Conservation (phyloP, 2,797 vertebrate species). For the Percopsis omiscomaycus region DNA sequence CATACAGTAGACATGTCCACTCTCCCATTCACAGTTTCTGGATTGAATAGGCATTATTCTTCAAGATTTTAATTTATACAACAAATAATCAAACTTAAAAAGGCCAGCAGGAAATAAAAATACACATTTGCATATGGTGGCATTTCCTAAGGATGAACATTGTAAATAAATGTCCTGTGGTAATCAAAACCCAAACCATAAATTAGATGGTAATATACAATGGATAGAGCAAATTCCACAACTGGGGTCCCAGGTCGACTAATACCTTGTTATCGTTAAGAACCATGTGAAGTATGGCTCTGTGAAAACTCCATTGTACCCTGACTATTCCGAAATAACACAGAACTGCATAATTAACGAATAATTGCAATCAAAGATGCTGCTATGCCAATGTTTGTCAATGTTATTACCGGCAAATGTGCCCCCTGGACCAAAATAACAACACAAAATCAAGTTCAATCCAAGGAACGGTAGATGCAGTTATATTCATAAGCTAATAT, state of each 20-base stretch:
- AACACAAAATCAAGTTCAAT: slow-evolving; percentile 22
- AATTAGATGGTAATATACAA: slow-evolving; percentile 73
- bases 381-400: slow-evolving; percentile 43
- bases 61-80: slow-evolving; percentile 71
- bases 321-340: slow-evolving; percentile 58
- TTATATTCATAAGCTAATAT: slow-evolving; percentile 35
- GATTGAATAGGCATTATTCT: slow-evolving; percentile 79
- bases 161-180: slow-evolving; percentile 45
- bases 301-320: slow-evolving; percentile 58
- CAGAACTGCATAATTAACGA: slow-evolving; percentile 38
- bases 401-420: slow-evolving; percentile 30
- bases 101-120: slow-evolving; percentile 67
- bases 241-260: slow-evolving; percentile 51
- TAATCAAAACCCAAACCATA: slow-evolving; percentile 54
- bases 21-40: slow-evolving; percentile 80
- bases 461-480: slow-evolving; percentile 27
- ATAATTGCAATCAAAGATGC: slow-evolving; percentile 43
- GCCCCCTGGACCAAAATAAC: slow-evolving; percentile 34
- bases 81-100: slow-evolving; percentile 72
- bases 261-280: slow-evolving; percentile 52
- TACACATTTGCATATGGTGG: slow-evolving; percentile 69
- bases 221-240: slow-evolving; percentile 49
- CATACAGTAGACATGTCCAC: slow-evolving; percentile 75
- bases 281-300: slow-evolving; percentile 60
- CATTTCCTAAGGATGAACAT: slow-evolving; percentile 46